Base-by-base conservation (phyloP, 2,888 invertebrate species). In the Cantharis rustica region DNA sequence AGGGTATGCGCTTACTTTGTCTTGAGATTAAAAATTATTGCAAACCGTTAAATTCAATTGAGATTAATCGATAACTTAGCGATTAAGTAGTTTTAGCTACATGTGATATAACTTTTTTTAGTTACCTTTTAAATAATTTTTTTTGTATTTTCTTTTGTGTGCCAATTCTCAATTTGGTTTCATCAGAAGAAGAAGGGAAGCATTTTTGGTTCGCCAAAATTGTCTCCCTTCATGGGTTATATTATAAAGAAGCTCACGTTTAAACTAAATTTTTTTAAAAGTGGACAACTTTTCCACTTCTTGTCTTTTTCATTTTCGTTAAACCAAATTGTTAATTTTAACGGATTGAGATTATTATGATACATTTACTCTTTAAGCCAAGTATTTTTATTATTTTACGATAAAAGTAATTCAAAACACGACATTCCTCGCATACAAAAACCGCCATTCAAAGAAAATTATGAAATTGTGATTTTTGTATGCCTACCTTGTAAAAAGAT, bases 1-100 rank as follows among this genome's bases (percentile, higher is more conserved):
- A 92, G 96, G 87, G 89, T 95, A 86, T 90, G 93, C 85, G 94
- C 95, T 80, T 96, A 95, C 86, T 93, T 96, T 88, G 94, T 96
- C 80, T 90, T 98, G 85, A 93, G 95, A 87, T 93, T 95, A 89
- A 95, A 95, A 87, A 89, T 95, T 85, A 90, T 91, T 85, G 90
- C 90, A 86, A 80, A 80, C 61, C 84, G 84, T 72, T 84, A 80
- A 77, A 68, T 66, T 13, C 3, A 63, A 62, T 23, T 11, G 16
- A 62, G 16, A 64, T 16, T 20, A 64, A 64, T 64, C 64, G n/a
- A 64, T 17, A 64, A 47, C n/a, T n/a, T 47, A 47, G 47, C n/a
- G 47, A 47, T 47, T 47, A 47, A 66, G 13, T 78, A 75, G 75
- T 69, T 71, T 69, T 78, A 75, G 73, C 62, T 72, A 75, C 63